Evolutionary conservation across 2,888 invertebrate genomes (phyloP).

Genomic region (Unio pictorum): DNA sequence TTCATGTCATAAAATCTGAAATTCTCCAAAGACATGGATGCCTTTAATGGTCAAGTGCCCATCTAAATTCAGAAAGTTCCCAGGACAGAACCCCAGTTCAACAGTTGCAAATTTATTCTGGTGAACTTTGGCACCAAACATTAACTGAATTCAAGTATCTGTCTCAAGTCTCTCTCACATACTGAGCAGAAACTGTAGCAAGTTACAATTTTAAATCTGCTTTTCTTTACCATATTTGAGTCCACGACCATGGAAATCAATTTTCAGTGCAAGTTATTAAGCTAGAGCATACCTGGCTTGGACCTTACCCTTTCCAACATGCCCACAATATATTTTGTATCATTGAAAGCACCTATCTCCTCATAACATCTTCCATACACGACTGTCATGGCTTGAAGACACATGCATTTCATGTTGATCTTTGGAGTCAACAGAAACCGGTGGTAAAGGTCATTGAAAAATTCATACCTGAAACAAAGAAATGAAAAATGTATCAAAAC

Average conservation of each 20-base stretch:
- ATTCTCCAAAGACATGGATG: too few species aligned
- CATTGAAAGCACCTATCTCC: constrained; percentile 97
- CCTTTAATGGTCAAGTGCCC: too few species aligned
- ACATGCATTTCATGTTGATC: constrained; percentile 96
- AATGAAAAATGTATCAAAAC: not conserved
- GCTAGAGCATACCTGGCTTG: not conserved
- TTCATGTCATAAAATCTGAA: too few species aligned
- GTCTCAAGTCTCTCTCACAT: too few species aligned
- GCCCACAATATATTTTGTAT: constrained; percentile 94
- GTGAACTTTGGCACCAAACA: too few species aligned
- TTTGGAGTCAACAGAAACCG: constrained; percentile 92
- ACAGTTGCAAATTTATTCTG: too few species aligned
- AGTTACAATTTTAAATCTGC: not conserved
- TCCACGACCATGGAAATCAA: not conserved
- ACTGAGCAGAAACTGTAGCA: too few species aligned
- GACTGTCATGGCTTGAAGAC: constrained; percentile 97
- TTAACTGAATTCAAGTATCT: too few species aligned
- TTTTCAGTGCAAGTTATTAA: not conserved
- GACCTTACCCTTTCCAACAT: constrained; percentile 90
- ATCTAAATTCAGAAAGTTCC: too few species aligned
- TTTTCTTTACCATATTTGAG: not conserved
- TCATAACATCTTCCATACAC: constrained; percentile 97
- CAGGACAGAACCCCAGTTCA: too few species aligned
- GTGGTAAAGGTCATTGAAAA: constrained; percentile 99
- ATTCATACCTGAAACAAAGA: constrained; percentile 76